Percentiles rank a stretch among this genome's conserved stretches.
Conservation (phyloP, 2,797 vertebrate genomes). For the Microctenopoma steveboyesi region DNA sequence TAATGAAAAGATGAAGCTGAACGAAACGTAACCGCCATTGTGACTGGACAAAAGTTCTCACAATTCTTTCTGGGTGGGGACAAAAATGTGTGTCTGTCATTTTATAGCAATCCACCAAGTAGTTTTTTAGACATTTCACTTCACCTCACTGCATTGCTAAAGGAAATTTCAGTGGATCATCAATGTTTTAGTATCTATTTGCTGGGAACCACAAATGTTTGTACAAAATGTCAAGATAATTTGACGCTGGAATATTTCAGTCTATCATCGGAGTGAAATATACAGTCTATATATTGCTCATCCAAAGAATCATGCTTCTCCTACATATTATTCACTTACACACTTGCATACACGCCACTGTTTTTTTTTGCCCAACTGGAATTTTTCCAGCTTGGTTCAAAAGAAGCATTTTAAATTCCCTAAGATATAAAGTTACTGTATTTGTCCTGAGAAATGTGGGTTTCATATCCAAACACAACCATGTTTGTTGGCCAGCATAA, state of each 20-base stretch:
- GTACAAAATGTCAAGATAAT: neutral
- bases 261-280: neutral
- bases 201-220: neutral
- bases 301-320: neutral
- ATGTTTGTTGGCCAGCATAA: constrained; percentile 67
- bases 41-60: neutral
- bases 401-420: constrained; percentile 63
- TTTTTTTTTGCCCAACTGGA: constrained; percentile 8
- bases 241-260: neutral
- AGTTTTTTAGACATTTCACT: neutral
- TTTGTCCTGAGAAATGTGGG: constrained; percentile 60
- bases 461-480: constrained; percentile 62
- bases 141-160: neutral
- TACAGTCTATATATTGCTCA: neutral
- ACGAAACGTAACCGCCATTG: too few species aligned
- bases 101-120: neutral
- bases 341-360: neutral
- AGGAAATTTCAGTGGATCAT: neutral
- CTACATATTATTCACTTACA: constrained; percentile 4
- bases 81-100: neutral
- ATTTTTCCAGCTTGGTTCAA: constrained; percentile 31
- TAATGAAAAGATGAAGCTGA: neutral
- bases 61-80: neutral
- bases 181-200: neutral
- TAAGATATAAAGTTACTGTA: constrained; percentile 53